Conservation (phyloP, 2,888 invertebrate genomes). For the Bruchidius siliquastri region DNA sequence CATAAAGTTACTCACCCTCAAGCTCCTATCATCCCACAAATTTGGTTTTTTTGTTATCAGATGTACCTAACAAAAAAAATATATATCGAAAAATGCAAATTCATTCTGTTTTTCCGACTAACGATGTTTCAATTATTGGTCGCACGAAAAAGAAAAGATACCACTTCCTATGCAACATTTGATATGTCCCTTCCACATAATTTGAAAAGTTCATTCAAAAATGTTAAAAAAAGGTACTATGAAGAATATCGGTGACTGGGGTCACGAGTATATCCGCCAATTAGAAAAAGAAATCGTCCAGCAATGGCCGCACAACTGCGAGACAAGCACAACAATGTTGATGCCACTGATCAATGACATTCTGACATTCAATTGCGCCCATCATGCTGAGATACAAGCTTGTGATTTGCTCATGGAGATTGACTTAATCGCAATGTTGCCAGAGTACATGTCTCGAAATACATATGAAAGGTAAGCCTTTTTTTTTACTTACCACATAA, state of each 20-base stretch:
- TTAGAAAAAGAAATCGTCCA: conserved; percentile 82
- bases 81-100: too few species aligned
- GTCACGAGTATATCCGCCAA: conserved; percentile 98
- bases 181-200: too few species aligned
- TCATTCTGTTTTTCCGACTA: too few species aligned
- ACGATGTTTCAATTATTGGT: too few species aligned
- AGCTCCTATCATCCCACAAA: too few species aligned
- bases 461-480: conserved; percentile 90
- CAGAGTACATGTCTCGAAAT: conserved; percentile 81
- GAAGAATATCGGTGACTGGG: conserved; percentile 94
- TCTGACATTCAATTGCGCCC: conserved; percentile 90
- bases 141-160: too few species aligned
- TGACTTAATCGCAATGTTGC: conserved; percentile 72
- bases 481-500: conserved; percentile 69
- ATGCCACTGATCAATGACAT: conserved; percentile 80
- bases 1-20: too few species aligned
- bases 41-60: too few species aligned
- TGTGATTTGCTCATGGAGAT: conserved; percentile 98
- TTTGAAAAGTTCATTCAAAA: too few species aligned
- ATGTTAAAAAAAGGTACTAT: conserved; percentile 58
- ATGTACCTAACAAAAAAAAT: too few species aligned
- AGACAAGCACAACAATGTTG: conserved; percentile 55
- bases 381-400: conserved; percentile 98
- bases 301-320: conserved; percentile 62
- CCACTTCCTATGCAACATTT: too few species aligned